Conservation (phyloP, 2,113 vertebrate genomes). For the Gracilinanus agilis region DNA sequence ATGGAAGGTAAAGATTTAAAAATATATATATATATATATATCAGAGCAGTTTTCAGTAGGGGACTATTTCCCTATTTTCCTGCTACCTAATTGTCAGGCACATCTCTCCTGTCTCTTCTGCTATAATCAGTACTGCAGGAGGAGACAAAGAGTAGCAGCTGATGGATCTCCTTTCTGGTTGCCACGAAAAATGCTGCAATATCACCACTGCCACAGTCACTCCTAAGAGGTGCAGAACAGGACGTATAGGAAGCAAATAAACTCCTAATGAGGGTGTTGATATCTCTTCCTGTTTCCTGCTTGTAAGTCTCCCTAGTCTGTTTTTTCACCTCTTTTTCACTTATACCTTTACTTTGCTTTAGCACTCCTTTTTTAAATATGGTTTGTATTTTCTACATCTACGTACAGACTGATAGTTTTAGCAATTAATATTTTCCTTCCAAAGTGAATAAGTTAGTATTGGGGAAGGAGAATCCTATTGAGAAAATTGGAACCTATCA, state of each 20-base stretch:
- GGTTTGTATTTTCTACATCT: slow-evolving; percentile 2
- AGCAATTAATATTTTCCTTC: slow-evolving; percentile 12
- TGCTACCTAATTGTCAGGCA: not conserved
- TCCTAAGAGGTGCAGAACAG: not conserved
- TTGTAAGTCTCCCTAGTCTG: not conserved
- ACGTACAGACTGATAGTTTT: slow-evolving; percentile 8
- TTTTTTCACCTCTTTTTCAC: not conserved
- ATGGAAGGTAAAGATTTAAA: not conserved
- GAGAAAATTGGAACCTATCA: slow-evolving; percentile 22
- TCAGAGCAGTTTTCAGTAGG: no score
- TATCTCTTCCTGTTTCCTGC: not conserved
- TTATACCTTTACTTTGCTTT: not conserved
- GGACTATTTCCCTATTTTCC: slow-evolving; percentile 41
- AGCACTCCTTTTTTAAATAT: not conserved
- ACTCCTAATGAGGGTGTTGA: not conserved
- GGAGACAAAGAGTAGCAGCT: not conserved
- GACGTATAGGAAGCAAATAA: not conserved
- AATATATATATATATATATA: no score
- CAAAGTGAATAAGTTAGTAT: not conserved
- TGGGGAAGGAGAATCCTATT: slow-evolving; percentile 1
- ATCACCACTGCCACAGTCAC: not conserved
- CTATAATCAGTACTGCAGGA: not conserved
- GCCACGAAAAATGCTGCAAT: not conserved
- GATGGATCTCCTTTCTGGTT: slow-evolving; percentile 2
- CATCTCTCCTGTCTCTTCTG: slow-evolving; percentile 17